Conservation (phyloP, 2,113 vertebrate genomes). For the Erythrolamprus reginae region DNA sequence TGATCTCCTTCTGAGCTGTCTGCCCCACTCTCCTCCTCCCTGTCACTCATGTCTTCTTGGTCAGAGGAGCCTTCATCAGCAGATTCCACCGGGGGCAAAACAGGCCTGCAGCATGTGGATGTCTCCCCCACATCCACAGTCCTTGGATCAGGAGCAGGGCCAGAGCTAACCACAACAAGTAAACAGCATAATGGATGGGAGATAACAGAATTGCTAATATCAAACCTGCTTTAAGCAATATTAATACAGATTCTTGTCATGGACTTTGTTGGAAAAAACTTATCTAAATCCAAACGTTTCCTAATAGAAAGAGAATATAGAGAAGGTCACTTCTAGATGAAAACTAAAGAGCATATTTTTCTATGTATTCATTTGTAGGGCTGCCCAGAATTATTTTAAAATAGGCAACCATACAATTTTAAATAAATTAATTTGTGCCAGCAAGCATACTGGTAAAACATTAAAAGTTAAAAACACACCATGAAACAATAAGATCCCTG, state of each 20-base stretch:
- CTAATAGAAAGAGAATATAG: neutral
- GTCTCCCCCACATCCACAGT: too few species aligned
- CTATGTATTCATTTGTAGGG: neutral
- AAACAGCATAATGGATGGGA: neutral
- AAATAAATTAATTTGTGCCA: neutral
- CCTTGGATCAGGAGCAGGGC: too few species aligned
- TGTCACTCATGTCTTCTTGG: too few species aligned
- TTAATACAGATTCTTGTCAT: neutral
- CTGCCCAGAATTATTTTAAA: neutral
- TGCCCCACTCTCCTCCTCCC: too few species aligned
- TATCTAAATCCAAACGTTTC: neutral
- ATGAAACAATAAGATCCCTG: neutral
- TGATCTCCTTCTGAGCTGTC: too few species aligned
- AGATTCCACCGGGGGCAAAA: too few species aligned
- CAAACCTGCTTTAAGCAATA: neutral
- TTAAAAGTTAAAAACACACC: neutral
- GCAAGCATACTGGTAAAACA: neutral
- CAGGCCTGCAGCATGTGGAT: too few species aligned
- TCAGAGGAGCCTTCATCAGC: too few species aligned
- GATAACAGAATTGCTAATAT: neutral
- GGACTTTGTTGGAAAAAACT: neutral
- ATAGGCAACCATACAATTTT: neutral
- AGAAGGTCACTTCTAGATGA: neutral
- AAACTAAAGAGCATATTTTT: neutral
- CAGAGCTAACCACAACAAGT: too few species aligned